These are phyloP conservation scores for Lymantria dispar DNA, from an alignment of 2,888 invertebrate genomes.

Conservation along the genomic window DNA sequence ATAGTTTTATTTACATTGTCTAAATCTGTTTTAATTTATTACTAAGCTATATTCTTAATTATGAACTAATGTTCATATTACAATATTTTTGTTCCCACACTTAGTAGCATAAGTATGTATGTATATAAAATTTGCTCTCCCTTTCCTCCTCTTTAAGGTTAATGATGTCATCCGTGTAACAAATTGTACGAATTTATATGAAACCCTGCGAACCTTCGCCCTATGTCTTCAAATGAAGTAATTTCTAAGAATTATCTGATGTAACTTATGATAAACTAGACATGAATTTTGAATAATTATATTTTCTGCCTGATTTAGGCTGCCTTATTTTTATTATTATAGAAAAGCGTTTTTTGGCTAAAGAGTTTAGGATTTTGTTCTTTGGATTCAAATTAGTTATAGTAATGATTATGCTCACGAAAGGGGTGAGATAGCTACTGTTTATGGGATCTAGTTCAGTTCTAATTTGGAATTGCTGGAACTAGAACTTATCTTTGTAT, in stretches of 20 bases:
- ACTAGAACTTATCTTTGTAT: no score
- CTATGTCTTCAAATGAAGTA: slow-evolving; percentile 66
- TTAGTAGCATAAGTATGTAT: slow-evolving; percentile 4
- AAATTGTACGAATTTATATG: slow-evolving; percentile 64
- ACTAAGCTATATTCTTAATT: neutral
- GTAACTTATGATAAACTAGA: slow-evolving; percentile 20
- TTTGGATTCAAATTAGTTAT: no score
- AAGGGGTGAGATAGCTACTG: no score
- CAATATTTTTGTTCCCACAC: neutral
- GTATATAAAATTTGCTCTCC: slow-evolving; percentile 38
- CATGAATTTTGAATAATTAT: slow-evolving; percentile 1
- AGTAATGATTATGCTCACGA: no score
- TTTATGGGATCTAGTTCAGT: no score
- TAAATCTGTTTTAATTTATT: neutral
- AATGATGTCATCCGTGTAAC: slow-evolving; percentile 62
- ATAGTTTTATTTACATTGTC: no score
- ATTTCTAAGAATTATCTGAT: slow-evolving; percentile 61
- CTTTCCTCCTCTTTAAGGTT: slow-evolving; percentile 47
- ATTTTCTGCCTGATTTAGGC: no score
- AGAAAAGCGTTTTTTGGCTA: no score
- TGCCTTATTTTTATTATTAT: no score
- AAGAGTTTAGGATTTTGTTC: no score
- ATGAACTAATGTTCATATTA: no score
- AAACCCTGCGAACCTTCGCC: slow-evolving; percentile 56
- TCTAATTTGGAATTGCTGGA: no score